These are phyloP conservation scores for Zaprionus lachaisei DNA, from an alignment of 1,140 invertebrate genomes.

Conservation along the genomic window DNA sequence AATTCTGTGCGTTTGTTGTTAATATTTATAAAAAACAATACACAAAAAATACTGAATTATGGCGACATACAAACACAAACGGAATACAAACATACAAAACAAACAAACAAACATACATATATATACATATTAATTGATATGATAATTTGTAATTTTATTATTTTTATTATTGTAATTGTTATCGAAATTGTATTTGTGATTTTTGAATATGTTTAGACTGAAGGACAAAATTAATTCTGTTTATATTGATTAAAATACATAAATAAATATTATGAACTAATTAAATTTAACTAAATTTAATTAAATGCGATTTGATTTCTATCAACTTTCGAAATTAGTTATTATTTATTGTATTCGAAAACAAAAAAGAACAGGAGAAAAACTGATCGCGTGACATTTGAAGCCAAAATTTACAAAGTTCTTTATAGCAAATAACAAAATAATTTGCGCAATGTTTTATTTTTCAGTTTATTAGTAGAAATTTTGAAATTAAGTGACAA, in stretches of 20 bases:
- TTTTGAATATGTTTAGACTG: constrained; percentile 83
- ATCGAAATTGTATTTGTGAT: constrained; percentile 83
- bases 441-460: constrained; percentile 44
- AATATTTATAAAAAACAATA: constrained; percentile 45
- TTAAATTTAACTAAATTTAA: constrained; percentile 48
- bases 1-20: constrained; percentile 69
- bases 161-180: constrained; percentile 82
- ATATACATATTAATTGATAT: constrained; percentile 69
- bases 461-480: constrained; percentile 62
- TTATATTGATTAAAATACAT: constrained; percentile 77
- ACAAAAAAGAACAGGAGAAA: constrained; percentile 37
- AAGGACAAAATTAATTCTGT: constrained; percentile 81
- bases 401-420: constrained; percentile 49
- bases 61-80: constrained; percentile 5
- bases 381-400: constrained; percentile 53
- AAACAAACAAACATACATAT: constrained; percentile 43
- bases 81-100: constrained; percentile 22
- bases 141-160: constrained; percentile 74
- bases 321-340: constrained; percentile 61
- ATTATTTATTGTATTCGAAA: constrained; percentile 53
- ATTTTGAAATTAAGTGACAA: constrained; percentile 57
- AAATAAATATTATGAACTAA: constrained; percentile 50
- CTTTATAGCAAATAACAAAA: constrained; percentile 32
- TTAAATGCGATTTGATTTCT: constrained; percentile 35
- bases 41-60: constrained; percentile 29